Percentiles rank a stretch among this genome's conserved stretches.
These are phyloP conservation scores for Pteronotus mesoamericanus DNA, from an alignment of 2,797 vertebrate species.

Conservation along the genomic window DNA sequence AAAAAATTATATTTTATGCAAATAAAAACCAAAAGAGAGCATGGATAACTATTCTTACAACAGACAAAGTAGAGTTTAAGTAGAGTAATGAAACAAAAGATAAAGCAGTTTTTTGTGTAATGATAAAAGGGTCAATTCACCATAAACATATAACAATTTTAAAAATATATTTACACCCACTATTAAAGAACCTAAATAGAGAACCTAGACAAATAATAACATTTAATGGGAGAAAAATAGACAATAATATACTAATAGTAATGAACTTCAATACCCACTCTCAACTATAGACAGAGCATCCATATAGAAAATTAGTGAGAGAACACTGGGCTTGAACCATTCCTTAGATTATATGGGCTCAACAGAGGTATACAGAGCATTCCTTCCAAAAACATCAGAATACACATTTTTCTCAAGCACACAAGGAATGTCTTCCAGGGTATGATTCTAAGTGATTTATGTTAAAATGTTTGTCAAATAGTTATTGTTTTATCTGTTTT, in stretches of 20 bases:
- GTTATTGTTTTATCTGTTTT: neutral
- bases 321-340: neutral
- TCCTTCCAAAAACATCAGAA: neutral
- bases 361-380: neutral
- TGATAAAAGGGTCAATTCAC: neutral
- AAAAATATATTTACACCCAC: too few species aligned
- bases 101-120: neutral
- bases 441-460: neutral
- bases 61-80: neutral
- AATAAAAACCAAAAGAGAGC: neutral
- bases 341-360: neutral
- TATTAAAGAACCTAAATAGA: neutral
- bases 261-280: neutral
- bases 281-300: neutral
- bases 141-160: neutral
- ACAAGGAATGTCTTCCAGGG: neutral
- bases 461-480: neutral
- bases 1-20: neutral
- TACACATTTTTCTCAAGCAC: neutral
- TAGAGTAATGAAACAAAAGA: neutral
- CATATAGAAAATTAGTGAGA: neutral
- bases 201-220: neutral
- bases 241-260: neutral
- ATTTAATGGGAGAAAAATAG: neutral
- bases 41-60: neutral